Evolutionary conservation across 2,888 invertebrate species (phyloP), one percentile per base, ranked within the genome.

Genomic region (Drosophila meridiana): DNA sequence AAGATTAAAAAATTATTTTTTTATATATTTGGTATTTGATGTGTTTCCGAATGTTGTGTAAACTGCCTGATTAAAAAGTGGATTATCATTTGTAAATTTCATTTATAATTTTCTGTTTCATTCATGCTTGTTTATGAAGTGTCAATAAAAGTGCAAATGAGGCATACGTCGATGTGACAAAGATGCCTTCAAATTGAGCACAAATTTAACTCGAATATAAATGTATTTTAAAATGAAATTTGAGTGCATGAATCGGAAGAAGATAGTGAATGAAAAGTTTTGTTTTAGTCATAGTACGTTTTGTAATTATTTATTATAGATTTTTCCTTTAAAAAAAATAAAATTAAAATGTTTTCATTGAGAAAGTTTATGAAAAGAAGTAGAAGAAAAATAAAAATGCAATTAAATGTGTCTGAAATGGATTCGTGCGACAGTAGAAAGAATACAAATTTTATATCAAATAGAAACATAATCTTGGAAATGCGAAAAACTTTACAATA

Each of bases 31-130:
- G 20, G 69, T 59, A 59, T 61, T 62, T 61, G n/a, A 38, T 65
- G 52, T 45, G 11, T 50, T 66, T 69, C 52, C 32, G 65, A 73
- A 68, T 73, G 71, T 88, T 86, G 87, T 77, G 82, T 75, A 84
- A 84, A 75, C 53, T 48, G 59, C 11, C 40, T 38, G 70, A 70
- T 73, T 70, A 60, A 28, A 9, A 28, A 13, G 5, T 20, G 7
- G 9, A n/a, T 32, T 32, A 32, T 45, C 34, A 45, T 58, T 34
- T 32, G 13, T 30, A 40, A n/a, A n/a, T 53, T 43, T 34, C 13
- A 43, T 57, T 36, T 28, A 38, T 26, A 43, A 26, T 32, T 38
- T n/a, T 26, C 30, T 28, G 30, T 6, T 52, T 26, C 52, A 56
- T 52, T 42, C 53, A 60, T 42, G 52, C n/a, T 28, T 61, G 45